Conservation (phyloP, 2,888 invertebrate genomes). For the Opisthograptis luteolata region DNA sequence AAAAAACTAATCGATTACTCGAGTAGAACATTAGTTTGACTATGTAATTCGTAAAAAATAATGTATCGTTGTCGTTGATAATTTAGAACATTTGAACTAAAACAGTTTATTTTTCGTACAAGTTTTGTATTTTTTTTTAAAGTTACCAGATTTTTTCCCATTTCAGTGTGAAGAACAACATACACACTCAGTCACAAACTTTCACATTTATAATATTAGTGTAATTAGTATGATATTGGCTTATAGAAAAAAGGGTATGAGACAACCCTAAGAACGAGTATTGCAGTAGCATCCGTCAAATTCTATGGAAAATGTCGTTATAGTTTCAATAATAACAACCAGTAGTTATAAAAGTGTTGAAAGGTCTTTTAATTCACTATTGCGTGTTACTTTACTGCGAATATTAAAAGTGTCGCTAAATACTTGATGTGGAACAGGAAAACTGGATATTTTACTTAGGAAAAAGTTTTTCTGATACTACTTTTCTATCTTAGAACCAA, state of each 20-base stretch:
- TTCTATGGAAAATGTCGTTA: constrained; percentile 35
- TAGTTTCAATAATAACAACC: constrained; percentile 26
- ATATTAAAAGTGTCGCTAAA: not conserved
- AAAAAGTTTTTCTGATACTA: not conserved
- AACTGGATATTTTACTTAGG: not conserved
- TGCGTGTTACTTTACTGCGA: constrained; percentile 7
- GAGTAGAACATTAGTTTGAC: no score
- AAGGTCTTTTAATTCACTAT: constrained; percentile 27
- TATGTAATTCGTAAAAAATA: no score
- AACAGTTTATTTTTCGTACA: no score
- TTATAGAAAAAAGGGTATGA: not conserved
- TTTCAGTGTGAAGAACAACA: no score
- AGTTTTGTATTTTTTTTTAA: no score
- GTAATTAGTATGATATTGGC: not conserved
- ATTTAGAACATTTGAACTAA: no score
- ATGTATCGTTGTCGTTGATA: no score
- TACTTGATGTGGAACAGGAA: constrained; percentile 2
- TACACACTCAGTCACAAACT: no score
- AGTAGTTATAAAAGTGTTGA: constrained; percentile 22
- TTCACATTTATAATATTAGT: no score
- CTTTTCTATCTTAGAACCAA: no score
- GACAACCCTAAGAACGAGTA: constrained; percentile 13
- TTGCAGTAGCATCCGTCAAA: constrained; percentile 17
- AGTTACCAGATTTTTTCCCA: no score
- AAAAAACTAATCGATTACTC: no score